phyloP scores from a whole-genome alignment of 2,113 vertebrate species.

The Megaceryle torquata region DNA sequence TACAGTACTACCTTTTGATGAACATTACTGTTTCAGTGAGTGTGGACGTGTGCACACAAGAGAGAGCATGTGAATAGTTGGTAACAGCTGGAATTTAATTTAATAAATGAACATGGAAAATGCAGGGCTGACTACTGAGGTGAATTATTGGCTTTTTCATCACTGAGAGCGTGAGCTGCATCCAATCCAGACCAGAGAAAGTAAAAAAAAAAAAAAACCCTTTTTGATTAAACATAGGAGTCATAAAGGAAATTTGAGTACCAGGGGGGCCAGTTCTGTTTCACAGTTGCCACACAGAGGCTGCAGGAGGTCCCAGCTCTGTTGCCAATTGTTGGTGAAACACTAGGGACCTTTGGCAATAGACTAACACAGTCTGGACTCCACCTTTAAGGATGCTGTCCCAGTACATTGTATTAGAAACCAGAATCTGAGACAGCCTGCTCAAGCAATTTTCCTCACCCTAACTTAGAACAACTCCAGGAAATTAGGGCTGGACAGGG shows the following conservation, averaged over 20 bases:
- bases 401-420: not conserved
- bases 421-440: not conserved
- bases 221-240: slow-evolving; percentile 33
- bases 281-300: not conserved
- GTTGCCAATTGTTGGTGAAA: not conserved
- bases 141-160: slow-evolving; percentile 57
- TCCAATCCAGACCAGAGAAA: not conserved
- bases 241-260: slow-evolving; percentile 13
- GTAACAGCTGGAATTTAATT: slow-evolving; percentile 60
- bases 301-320: not conserved
- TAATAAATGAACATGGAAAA: slow-evolving; percentile 47
- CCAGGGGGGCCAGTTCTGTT: not conserved
- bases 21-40: not conserved
- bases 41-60: not conserved
- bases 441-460: not conserved
- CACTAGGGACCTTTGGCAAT: not conserved
- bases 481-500: not conserved
- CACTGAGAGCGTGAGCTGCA: not conserved
- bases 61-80: not conserved
- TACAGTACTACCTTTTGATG: not conserved
- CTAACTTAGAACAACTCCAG: not conserved
- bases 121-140: slow-evolving; percentile 32
- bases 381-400: not conserved
- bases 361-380: not conserved
- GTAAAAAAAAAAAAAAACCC: not conserved